Base-by-base conservation (phyloP, 2,888 invertebrate genomes). In the Acanthosepion pharaonis region DNA sequence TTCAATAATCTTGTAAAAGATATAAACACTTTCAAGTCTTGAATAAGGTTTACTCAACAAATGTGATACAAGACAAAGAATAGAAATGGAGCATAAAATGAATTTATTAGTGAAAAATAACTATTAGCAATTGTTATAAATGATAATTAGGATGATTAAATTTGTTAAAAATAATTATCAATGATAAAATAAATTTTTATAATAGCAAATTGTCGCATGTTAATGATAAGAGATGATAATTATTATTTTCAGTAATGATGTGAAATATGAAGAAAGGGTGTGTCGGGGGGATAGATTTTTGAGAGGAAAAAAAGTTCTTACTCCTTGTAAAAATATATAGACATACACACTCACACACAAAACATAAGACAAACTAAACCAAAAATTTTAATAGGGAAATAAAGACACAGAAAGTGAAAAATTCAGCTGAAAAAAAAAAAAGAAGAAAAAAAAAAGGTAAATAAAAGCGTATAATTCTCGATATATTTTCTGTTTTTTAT, bases 161-260 rank as follows among this genome's bases (percentile, higher is more conserved):
- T 78, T 15, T 78, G 5, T 33, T 8, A 33, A 78, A 78, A 33
- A 78, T 78, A n/a, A 33, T 78, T 33, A 78, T n/a, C 78, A 78
- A 78, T 78, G 78, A n/a, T 78, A 78, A 78, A 78, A 78, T 78
- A n/a, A 78, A n/a, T n/a, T 78, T 78, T 78, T 78, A n/a, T 11
- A 78, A 78, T 78, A 15, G 78, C 33, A 78, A 78, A n/a, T 78
- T 18, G 18, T n/a, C 33, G 11, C 9, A n/a, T 9, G n/a, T n/a
- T n/a, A 78, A 78, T 78, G 78, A n/a, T 33, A n/a, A 78, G 5
- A 78, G 15, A 78, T 78, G 78, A 78, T n/a, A n/a, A 78, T 78
- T 15, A 78, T 78, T 78, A 78, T 78, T 78, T 78, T n/a, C 78
- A 78, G 28, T 64, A 28, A 33, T 59, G 59, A 59, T 59, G 23